Percentiles rank a stretch among this genome's conserved stretches.
Evolutionary conservation across 2,113 vertebrate genomes (phyloP).

Genomic region (Morone saxatilis): DNA sequence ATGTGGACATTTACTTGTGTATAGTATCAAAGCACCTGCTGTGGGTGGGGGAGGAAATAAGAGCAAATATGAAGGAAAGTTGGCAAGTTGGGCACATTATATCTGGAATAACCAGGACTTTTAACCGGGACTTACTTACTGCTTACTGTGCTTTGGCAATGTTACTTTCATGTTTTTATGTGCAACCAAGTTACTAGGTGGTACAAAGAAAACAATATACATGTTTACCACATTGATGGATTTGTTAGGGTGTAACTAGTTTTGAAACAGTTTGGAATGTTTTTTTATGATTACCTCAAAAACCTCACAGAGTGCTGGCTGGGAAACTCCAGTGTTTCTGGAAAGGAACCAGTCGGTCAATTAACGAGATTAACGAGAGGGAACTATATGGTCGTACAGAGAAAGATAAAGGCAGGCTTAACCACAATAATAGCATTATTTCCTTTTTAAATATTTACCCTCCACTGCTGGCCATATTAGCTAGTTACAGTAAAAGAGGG

Average conservation of each 20-base stretch:
- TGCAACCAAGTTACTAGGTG: not conserved
- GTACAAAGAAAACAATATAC: not conserved
- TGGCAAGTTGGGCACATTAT: too few relatives aligned
- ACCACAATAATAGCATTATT: slow-evolving; percentile 12
- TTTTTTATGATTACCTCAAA: slow-evolving; percentile 22
- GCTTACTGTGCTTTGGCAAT: not conserved
- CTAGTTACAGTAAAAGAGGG: slow-evolving; percentile 21
- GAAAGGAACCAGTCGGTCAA: slow-evolving; percentile 18
- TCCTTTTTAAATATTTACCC: slow-evolving; percentile 38
- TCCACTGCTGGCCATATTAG: slow-evolving; percentile 25
- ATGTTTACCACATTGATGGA: not conserved
- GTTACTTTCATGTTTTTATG: not conserved
- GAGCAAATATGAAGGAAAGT: not conserved
- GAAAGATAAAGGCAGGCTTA: slow-evolving; percentile 25
- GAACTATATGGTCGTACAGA: not conserved
- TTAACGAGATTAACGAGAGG: not conserved
- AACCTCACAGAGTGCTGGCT: not conserved
- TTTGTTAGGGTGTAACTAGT: slow-evolving; percentile 1
- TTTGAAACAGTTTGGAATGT: slow-evolving; percentile 2
- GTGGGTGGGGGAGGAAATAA: not conserved
- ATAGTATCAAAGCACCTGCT: not conserved
- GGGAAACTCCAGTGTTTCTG: slow-evolving; percentile 5
- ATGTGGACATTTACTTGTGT: not conserved
- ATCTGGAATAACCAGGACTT: not conserved
- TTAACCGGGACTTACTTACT: not conserved